Evolutionary conservation across 2,888 invertebrate species (phyloP), one percentile per base, ranked within the genome.

Genomic region (Drosophila melanosoma): DNA sequence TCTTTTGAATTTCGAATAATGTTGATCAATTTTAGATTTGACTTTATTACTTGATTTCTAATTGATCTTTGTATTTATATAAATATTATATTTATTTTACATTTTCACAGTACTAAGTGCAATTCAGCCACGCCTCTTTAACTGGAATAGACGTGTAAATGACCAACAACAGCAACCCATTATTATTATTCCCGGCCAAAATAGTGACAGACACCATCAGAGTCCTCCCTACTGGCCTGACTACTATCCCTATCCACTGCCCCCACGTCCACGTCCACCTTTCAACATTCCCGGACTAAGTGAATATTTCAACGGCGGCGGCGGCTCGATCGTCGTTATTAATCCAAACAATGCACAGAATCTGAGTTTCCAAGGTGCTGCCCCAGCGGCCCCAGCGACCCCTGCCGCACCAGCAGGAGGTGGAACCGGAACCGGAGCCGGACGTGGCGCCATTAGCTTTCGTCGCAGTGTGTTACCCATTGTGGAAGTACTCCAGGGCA

Each of bases 301-400:
- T 10, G 61, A 69, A 0, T 49, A 59, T 26, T 12, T 38, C 0
- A 20, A 3, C 0, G 52, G 38, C 2, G 3, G 33, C 1, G 49
- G 53, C 5, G 51, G 63, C 23, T 72, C 84, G 15, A 65, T 70
- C 4, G 33, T 84, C 12, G 66, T 84, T 15, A 23, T 84, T 4
- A 85, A 84, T 23, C 88, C 84, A 5, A 87, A 63, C 52, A 84
- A 83, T 36, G 58, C 58, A 0, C 71, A 71, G 54, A 71, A 75
- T 38, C 5, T 74, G 0, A 64, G 29, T 2, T 17, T 54, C 3
- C 20, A 51, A 4, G 32, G 48, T 3, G 52, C 59, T 12, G 17
- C 65, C 0, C 23, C 54, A 3, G 36, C 53, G 17, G 29, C 51
- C 1, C 17, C 29, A 0, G 29, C 29, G 26, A 2, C 26, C 26